Evolutionary conservation across 2,888 invertebrate genomes (phyloP), one percentile per base, ranked within the genome.

Genomic region (Pseudococcus jackbeardsleyi): DNA sequence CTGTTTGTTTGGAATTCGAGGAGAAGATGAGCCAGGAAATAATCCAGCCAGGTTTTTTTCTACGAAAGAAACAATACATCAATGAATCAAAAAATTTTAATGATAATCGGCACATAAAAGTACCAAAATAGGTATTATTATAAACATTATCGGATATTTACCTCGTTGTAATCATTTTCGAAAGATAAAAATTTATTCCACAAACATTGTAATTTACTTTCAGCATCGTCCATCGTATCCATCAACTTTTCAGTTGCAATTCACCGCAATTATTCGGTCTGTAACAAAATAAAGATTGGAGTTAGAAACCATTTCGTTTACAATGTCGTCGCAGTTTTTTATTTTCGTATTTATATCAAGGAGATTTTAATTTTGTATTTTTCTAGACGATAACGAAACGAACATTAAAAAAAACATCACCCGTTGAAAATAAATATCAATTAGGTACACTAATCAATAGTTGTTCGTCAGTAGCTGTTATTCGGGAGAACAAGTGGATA

Each of bases 31-130:
- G 94, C 94, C 89, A 94, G 91, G 91, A 94, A 94, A 90, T 94
- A 91, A 91, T 94, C 94, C 90, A 94, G 92, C 94, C 94, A 94
- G 89, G 93, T 93, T 86, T 94, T 93, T 93, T 94, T 94, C 94
- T 94, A 92, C 86, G 89, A 91, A 89, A 89, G 8, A 15, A 12
- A 12, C 15, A 50, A 50, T 33, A 9, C 9, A 50, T 50, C 12
- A 50, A 50, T 50, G 11, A 50, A 50, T 50, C 9, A 42, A 9
- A 42, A 9, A 42, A 8, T 9, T 39, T 39, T 3, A 6, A 39
- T 39, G n/a, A n/a, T 39, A 7, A 48, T 48, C 48, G 9, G 48
- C 11, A 54, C 50, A n/a, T n/a, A n/a, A n/a, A 59, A 39, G 0
- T 64, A 64, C 7, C n/a, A 33, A 33, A 33, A 33, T 33, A 33